Evolutionary conservation across 2,113 vertebrate genomes (phyloP).

Genomic region (Anoura caudifer): DNA sequence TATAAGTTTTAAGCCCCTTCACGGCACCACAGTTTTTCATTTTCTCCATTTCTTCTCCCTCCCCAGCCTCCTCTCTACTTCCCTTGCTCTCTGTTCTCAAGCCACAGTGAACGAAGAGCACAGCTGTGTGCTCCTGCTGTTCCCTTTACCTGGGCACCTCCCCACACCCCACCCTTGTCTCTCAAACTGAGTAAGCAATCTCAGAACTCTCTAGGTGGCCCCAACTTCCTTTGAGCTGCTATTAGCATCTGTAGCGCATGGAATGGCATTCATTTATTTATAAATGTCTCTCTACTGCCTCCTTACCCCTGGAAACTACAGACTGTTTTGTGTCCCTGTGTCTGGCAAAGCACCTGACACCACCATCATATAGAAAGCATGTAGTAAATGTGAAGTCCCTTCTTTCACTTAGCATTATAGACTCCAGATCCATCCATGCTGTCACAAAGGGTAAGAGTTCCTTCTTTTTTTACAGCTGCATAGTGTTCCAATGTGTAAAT

Average conservation of each 20-base stretch:
- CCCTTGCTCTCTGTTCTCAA: neutral
- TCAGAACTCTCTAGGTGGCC: neutral
- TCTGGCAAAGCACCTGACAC: neutral
- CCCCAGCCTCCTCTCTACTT: neutral
- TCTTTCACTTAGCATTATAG: too few relatives aligned
- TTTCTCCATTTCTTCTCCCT: neutral
- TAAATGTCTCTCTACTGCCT: neutral
- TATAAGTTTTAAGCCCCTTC: neutral
- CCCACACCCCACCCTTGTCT: neutral
- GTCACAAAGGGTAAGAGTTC: too few relatives aligned
- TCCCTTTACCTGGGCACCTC: neutral
- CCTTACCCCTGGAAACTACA: neutral
- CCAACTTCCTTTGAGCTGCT: neutral
- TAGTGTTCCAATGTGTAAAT: too few relatives aligned
- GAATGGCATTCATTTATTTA: neutral
- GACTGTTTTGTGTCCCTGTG: neutral
- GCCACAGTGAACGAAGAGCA: neutral
- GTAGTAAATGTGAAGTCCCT: neutral
- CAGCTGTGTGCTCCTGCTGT: too few relatives aligned
- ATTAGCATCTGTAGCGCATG: neutral
- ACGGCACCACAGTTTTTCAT: neutral
- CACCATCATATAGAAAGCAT: neutral
- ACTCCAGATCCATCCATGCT: too few relatives aligned
- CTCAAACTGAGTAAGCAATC: neutral
- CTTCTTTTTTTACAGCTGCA: too few relatives aligned